These are phyloP conservation scores for Lamprotornis superbus DNA, from an alignment of 2,113 vertebrate species.

Conservation along the genomic window DNA sequence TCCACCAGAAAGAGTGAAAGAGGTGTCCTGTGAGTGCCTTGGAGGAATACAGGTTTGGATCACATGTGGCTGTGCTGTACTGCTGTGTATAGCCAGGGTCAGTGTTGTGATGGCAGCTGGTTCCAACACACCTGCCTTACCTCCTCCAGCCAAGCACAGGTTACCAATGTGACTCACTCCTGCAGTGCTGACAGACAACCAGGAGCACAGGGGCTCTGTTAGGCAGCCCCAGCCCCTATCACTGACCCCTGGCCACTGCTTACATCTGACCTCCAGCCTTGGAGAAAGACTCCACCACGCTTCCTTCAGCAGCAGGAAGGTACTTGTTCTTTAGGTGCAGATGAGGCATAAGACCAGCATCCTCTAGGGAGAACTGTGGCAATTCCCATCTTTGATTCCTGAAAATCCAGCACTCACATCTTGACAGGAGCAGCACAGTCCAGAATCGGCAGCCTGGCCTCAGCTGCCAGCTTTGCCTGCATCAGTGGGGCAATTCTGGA, in stretches of 20 bases:
- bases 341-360: not conserved
- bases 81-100: not conserved
- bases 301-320: not conserved
- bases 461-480: not conserved
- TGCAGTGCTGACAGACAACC: not conserved
- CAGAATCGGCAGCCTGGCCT: not conserved
- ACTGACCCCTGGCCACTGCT: not conserved
- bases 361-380: not conserved
- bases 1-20: not conserved
- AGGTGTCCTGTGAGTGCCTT: not conserved
- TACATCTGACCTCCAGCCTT: not conserved
- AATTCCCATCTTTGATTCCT: not conserved
- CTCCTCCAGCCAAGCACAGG: not conserved
- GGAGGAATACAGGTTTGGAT: not conserved
- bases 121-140: not conserved
- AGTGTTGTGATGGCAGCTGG: not conserved
- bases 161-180: not conserved
- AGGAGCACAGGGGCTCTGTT: not conserved
- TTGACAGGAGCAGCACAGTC: not conserved
- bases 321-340: not conserved
- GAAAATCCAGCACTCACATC: not conserved
- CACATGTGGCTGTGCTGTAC: not conserved
- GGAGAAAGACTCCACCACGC: not conserved
- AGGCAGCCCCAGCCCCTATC: not conserved
- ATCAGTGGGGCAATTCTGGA: not conserved